Percentiles rank a stretch among this genome's conserved stretches.
Evolutionary conservation across 2,797 vertebrate genomes (phyloP).

Genomic region (Petrocephalus sullivani): DNA sequence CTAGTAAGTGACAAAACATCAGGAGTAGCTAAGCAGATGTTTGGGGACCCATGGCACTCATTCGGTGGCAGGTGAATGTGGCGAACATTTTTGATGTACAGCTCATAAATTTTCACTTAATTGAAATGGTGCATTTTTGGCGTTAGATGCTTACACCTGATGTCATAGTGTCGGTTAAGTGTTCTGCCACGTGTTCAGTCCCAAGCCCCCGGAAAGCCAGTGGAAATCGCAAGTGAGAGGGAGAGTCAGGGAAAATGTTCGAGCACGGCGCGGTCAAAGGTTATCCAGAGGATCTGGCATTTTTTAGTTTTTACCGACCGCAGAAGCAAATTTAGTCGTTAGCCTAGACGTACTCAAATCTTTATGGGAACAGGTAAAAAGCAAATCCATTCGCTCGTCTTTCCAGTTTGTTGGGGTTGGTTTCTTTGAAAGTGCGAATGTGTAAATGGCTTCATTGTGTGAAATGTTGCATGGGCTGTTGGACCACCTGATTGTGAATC

Average conservation of each 20-base stretch:
- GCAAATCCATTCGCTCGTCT: background rate
- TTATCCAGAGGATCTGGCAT: background rate
- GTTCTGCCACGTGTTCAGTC: background rate
- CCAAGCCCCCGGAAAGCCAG: background rate
- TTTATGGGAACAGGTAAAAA: background rate
- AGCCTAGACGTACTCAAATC: background rate
- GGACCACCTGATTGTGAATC: constrained; percentile 41
- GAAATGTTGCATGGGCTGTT: background rate
- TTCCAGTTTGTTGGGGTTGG: background rate
- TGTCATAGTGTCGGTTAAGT: background rate
- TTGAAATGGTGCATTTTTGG: background rate
- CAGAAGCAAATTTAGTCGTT: background rate
- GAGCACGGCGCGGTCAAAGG: background rate
- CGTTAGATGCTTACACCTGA: background rate
- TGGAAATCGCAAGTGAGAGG: background rate
- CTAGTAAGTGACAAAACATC: background rate
- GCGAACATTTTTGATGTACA: background rate
- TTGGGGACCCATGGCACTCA: background rate
- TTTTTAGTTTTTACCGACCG: background rate
- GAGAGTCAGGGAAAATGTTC: background rate
- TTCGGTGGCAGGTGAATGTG: background rate
- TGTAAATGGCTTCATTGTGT: background rate
- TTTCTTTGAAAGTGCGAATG: constrained; percentile 9
- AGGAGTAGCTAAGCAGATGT: background rate
- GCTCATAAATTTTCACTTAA: background rate